Percentiles rank a stretch among this genome's conserved stretches.
These are phyloP conservation scores for Hedya salicella DNA, from an alignment of 2,888 invertebrate genomes.

Conservation along the genomic window DNA sequence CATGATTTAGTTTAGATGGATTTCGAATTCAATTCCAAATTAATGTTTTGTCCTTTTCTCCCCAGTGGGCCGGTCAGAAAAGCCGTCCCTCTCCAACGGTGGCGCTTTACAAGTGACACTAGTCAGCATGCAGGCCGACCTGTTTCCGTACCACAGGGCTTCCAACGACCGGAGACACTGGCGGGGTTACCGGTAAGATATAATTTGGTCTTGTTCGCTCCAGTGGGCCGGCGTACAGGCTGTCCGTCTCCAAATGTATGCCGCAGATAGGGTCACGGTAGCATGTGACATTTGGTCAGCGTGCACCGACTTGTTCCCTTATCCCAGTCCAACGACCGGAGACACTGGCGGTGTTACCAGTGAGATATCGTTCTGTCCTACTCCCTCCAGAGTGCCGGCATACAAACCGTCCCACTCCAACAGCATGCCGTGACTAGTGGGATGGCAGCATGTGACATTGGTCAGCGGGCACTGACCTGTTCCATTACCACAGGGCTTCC, in stretches of 20 bases:
- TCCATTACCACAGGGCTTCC: constrained; percentile 97
- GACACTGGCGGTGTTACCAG: too few species aligned
- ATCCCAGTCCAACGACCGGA: too few species aligned
- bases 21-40: neutral
- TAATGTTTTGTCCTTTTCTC: constrained; percentile 28
- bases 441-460: constrained; percentile 97
- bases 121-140: constrained; percentile 94
- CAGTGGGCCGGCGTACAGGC: neutral
- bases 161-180: constrained; percentile 95
- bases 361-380: neutral
- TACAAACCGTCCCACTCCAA: constrained; percentile 92
- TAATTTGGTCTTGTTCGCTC: neutral
- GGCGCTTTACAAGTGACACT: constrained; percentile 97
- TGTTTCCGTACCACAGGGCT: constrained; percentile 98
- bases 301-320: too few species aligned
- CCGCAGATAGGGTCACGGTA: too few species aligned
- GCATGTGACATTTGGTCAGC: too few species aligned
- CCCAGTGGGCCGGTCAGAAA: constrained; percentile 92
- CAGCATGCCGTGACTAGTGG: too few species aligned
- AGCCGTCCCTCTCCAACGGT: constrained; percentile 93
- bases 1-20: too few species aligned
- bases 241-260: neutral
- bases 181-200: constrained; percentile 87
- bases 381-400: constrained; percentile 88
- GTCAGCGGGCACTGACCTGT: constrained; percentile 96